A percentile compares a stretch with the other conserved stretches of the same genome.
These are phyloP conservation scores for Ennomos quercinarius DNA, from an alignment of 2,888 invertebrate genomes.

Conservation along the genomic window DNA sequence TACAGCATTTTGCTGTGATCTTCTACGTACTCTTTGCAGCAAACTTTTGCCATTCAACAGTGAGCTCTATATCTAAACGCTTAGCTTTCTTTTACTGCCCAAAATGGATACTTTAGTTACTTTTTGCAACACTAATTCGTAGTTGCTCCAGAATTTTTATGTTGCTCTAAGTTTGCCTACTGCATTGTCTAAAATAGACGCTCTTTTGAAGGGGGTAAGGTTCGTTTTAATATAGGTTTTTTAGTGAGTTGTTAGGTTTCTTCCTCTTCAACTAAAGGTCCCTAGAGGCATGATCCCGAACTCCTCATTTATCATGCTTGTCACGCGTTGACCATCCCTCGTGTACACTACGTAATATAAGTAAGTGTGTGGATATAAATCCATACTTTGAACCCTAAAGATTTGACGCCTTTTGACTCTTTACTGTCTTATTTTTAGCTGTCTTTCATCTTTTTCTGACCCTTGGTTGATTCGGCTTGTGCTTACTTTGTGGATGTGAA, in stretches of 20 bases:
- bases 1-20: constrained; percentile 70
- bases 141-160: constrained; percentile 70
- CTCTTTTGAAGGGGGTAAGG: constrained; percentile 45
- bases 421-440: constrained; percentile 26
- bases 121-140: constrained; percentile 78
- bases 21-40: constrained; percentile 49
- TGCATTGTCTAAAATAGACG: constrained; percentile 41
- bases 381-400: constrained; percentile 48
- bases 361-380: constrained; percentile 55
- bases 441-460: constrained; percentile 22
- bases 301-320: constrained; percentile 83
- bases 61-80: constrained; percentile 49
- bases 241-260: constrained; percentile 61
- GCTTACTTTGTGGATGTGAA: constrained; percentile 19
- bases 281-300: constrained; percentile 81
- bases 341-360: constrained; percentile 64
- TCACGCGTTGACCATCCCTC: constrained; percentile 84
- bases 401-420: constrained; percentile 32
- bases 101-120: constrained; percentile 57
- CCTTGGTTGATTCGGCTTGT: constrained; percentile 17
- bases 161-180: constrained; percentile 51
- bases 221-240: constrained; percentile 47
- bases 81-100: constrained; percentile 50
- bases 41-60: constrained; percentile 47
- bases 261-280: constrained; percentile 72